A percentile compares a stretch with the other conserved stretches of the same genome.
phyloP scores from a whole-genome alignment of 2,797 vertebrate species.

The Coendou prehensilis region DNA sequence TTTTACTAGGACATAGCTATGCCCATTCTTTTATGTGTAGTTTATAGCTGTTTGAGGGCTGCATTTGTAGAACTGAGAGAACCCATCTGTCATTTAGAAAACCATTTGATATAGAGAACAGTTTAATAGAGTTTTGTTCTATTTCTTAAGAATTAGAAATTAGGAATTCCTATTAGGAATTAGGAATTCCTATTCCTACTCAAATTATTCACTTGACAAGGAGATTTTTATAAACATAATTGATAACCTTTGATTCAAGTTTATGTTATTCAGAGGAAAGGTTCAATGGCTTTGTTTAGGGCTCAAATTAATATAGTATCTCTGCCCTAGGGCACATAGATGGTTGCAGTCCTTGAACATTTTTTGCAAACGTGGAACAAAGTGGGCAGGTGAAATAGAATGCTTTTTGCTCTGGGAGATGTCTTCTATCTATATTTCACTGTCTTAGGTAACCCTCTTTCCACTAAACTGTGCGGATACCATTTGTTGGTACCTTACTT shows the following conservation, averaged over 20 bases:
- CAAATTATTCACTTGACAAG: constrained; percentile 38
- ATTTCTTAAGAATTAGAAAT: background rate
- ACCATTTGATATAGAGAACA: background rate
- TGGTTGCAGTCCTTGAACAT: background rate
- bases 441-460: background rate
- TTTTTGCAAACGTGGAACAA: background rate
- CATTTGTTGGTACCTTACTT: constrained; percentile 9
- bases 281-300: background rate
- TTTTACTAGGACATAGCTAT: constrained; percentile 1
- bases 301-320: background rate
- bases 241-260: constrained; percentile 31
- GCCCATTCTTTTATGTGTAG: background rate
- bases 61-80: background rate
- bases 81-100: constrained; percentile 17
- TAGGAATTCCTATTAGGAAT: too few species aligned
- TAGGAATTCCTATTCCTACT: background rate
- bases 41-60: background rate
- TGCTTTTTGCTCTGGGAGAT: background rate
- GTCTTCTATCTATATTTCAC: background rate
- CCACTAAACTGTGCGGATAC: background rate
- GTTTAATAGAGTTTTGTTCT: background rate
- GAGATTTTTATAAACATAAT: background rate
- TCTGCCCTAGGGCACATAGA: background rate
- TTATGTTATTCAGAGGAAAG: background rate
- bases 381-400: background rate